Evolutionary conservation across 2,113 vertebrate species (phyloP).

Genomic region (Perognathus longimembris): DNA sequence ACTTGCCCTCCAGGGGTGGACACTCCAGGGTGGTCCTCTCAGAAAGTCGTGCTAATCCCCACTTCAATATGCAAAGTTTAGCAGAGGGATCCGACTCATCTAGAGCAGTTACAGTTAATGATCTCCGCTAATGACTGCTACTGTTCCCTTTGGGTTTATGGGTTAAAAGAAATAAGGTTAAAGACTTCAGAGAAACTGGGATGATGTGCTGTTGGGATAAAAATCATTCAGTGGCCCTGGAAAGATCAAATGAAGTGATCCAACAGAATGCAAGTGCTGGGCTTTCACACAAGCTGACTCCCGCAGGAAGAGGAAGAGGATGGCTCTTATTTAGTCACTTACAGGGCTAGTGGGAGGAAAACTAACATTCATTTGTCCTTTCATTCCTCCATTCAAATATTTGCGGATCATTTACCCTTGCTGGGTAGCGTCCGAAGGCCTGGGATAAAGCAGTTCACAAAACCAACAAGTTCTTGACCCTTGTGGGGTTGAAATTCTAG

Average conservation of each 20-base stretch:
- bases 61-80: neutral
- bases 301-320: neutral
- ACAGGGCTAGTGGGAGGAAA: neutral
- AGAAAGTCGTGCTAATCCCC: neutral
- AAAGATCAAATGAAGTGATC: constrained; percentile 26
- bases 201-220: neutral
- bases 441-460: constrained; percentile 45
- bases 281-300: neutral
- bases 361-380: constrained; percentile 36
- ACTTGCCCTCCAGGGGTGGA: neutral
- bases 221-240: constrained; percentile 11
- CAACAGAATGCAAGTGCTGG: neutral
- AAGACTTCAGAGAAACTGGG: constrained; percentile 40
- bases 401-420: constrained; percentile 30
- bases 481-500: neutral
- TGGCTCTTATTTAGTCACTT: constrained; percentile 7
- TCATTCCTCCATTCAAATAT: constrained; percentile 54
- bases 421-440: neutral
- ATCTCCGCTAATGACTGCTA: constrained; percentile 7
- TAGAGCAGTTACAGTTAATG: neutral
- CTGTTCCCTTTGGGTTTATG: neutral
- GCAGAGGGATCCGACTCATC: neutral
- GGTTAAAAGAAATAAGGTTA: constrained; percentile 5
- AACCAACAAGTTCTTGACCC: neutral
- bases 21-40: neutral